Percentiles rank a stretch among this genome's conserved stretches.
phyloP scores from a whole-genome alignment of 2,888 invertebrate genomes.

The Temnothorax ravouxi region DNA sequence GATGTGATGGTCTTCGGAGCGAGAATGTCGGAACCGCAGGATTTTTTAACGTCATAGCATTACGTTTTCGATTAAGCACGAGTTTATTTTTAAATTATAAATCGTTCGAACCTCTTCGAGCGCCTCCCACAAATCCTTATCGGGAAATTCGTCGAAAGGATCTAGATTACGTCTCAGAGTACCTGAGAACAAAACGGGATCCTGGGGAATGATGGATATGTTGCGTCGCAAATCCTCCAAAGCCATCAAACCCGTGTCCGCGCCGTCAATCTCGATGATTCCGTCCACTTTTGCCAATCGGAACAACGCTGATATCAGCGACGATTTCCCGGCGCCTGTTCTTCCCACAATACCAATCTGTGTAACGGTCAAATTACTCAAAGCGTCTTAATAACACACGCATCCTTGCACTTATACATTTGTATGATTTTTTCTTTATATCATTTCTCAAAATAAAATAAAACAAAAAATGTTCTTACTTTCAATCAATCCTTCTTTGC shows the following conservation, averaged over 20 bases:
- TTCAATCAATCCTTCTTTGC: neutral
- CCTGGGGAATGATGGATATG: slow-evolving; percentile 90
- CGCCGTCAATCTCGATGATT: slow-evolving; percentile 88
- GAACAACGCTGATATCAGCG: slow-evolving; percentile 91
- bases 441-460: neutral
- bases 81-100: neutral
- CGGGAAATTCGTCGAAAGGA: slow-evolving; percentile 88
- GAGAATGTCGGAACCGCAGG: neutral
- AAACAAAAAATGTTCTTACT: neutral
- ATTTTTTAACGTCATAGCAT: neutral
- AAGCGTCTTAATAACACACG: neutral
- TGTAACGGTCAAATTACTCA: neutral
- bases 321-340: slow-evolving; percentile 92
- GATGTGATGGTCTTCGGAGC: neutral
- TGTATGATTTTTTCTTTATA: neutral
- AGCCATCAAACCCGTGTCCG: slow-evolving; percentile 87
- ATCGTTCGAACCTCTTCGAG: slow-evolving; percentile 87
- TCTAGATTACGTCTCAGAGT: slow-evolving; percentile 90
- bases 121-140: slow-evolving; percentile 87
- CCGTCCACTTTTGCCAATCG: slow-evolving; percentile 89
- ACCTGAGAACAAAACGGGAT: slow-evolving; percentile 90
- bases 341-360: slow-evolving; percentile 91
- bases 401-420: neutral
- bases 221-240: slow-evolving; percentile 88
- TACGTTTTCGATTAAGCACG: neutral